Percentiles rank a stretch among this genome's conserved stretches.
Evolutionary conservation across 2,113 vertebrate genomes (phyloP).

Genomic region (Buteo buteo): DNA sequence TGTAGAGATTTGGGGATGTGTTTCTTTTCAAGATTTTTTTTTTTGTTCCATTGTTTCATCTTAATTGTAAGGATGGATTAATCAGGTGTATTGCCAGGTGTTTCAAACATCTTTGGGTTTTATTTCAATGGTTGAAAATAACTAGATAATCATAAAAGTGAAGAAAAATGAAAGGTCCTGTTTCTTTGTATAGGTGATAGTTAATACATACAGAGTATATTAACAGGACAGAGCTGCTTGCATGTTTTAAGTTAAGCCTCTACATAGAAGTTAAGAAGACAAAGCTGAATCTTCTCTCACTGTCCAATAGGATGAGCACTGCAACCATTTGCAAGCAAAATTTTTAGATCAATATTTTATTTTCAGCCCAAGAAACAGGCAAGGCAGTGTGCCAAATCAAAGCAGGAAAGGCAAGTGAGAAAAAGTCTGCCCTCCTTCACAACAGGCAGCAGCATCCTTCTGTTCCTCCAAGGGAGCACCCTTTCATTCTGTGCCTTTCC

Average conservation of each 20-base stretch:
- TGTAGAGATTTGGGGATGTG: neutral
- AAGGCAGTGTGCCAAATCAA: slow-evolving; percentile 9
- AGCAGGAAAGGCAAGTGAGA: neutral
- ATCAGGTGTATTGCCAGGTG: neutral
- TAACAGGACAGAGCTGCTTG: neutral
- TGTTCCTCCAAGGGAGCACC: neutral
- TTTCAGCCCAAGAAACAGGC: slow-evolving; percentile 5
- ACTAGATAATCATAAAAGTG: neutral
- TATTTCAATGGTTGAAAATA: neutral
- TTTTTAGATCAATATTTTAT: slow-evolving; percentile 32
- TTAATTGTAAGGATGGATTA: neutral
- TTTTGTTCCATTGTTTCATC: neutral
- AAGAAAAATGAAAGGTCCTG: neutral
- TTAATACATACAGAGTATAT: neutral
- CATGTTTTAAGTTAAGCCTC: neutral
- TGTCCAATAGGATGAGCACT: neutral
- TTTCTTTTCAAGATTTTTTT: neutral
- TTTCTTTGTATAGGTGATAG: neutral
- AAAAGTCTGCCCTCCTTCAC: neutral
- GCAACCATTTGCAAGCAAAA: neutral
- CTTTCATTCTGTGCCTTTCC: slow-evolving; percentile 2
- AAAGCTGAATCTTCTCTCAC: neutral
- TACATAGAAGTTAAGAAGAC: neutral
- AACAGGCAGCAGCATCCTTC: neutral
- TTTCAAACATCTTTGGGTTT: neutral